phyloP scores from a whole-genome alignment of 92 coral and sea anemone species.

The Pocillopora grandis region DNA sequence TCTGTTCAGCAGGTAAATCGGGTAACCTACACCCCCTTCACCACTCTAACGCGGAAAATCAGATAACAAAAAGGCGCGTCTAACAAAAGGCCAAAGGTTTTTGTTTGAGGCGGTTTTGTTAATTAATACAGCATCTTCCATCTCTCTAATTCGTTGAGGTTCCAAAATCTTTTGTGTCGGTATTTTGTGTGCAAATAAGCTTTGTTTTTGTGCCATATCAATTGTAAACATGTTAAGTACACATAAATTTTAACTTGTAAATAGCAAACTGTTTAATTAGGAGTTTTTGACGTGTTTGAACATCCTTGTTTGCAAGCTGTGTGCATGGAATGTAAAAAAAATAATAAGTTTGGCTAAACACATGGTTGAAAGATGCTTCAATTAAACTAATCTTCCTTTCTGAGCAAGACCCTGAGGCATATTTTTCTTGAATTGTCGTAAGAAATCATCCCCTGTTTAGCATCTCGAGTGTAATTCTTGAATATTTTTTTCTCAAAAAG shows the following conservation, averaged over 20 bases:
- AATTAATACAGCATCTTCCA: background rate
- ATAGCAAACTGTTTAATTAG: background rate
- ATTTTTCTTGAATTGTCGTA: too few species aligned
- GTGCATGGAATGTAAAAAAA: background rate
- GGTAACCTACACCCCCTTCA: background rate
- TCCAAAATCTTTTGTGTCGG: background rate
- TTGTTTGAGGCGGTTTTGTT: background rate
- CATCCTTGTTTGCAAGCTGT: background rate
- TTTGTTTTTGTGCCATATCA: background rate
- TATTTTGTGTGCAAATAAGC: background rate
- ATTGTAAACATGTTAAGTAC: background rate
- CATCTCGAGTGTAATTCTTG: too few species aligned
- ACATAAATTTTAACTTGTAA: background rate
- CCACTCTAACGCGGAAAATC: background rate
- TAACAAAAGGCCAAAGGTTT: background rate
- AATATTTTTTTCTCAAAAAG: too few species aligned
- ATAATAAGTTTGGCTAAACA: background rate
- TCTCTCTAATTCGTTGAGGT: background rate
- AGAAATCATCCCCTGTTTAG: too few species aligned
- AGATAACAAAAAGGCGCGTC: background rate
- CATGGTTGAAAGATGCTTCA: background rate
- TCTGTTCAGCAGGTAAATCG: background rate
- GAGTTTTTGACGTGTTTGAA: background rate
- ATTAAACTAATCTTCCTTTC: background rate
- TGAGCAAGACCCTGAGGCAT: background rate